phyloP scores from a whole-genome alignment of 2,797 vertebrate genomes.

The Melanogrammus aeglefinus region DNA sequence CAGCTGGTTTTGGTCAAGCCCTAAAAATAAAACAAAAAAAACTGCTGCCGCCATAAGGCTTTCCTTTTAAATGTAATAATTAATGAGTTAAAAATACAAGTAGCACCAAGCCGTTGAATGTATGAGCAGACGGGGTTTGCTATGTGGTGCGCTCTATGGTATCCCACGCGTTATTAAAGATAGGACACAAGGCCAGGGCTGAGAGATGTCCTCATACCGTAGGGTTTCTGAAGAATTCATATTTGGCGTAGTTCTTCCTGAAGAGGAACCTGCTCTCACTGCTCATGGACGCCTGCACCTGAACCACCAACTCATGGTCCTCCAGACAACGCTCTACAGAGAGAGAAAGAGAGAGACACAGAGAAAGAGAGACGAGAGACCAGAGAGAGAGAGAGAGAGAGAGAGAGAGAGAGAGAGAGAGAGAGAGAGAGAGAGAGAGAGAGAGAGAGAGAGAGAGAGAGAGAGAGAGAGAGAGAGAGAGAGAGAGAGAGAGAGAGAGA shows the following conservation, averaged over 20 bases:
- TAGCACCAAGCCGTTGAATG: background rate
- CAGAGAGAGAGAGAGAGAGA: slow-evolving; percentile 10
- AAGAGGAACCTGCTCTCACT: slow-evolving; percentile 94
- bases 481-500: no score
- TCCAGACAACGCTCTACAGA: slow-evolving; percentile 89
- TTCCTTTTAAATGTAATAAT: background rate
- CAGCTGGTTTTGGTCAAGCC: background rate
- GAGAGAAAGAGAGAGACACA: slow-evolving; percentile 17
- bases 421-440: background rate
- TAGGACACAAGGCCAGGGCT: no score
- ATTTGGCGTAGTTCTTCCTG: slow-evolving; percentile 98
- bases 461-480: no score
- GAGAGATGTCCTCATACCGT: slow-evolving; percentile 68
- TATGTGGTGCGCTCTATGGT: background rate
- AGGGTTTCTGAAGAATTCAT: slow-evolving; percentile 97
- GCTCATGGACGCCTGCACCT: slow-evolving; percentile 89
- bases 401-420: background rate
- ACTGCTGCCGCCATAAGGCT: background rate
- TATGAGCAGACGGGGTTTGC: background rate
- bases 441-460: no score
- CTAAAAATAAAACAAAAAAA: background rate
- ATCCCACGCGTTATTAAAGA: no score
- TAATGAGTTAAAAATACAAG: background rate
- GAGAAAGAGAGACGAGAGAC: slow-evolving; percentile 6
- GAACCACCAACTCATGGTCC: slow-evolving; percentile 92